A percentile compares a stretch with the other conserved stretches of the same genome.
phyloP scores from a whole-genome alignment of 2,113 vertebrate species.

The Mesoclemmys tuberculata region DNA sequence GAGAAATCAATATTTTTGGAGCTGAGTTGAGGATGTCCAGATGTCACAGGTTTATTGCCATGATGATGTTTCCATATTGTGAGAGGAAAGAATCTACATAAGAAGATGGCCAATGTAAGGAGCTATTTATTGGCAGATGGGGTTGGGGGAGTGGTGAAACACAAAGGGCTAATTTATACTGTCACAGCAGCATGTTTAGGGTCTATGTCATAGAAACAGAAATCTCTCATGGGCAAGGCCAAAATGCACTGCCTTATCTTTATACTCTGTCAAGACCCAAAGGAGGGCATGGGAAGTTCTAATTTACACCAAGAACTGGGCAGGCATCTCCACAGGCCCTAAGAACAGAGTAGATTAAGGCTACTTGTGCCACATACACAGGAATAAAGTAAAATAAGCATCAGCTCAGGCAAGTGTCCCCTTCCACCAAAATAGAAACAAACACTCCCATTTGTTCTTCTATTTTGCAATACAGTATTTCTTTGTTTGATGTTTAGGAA shows the following conservation, averaged over 20 bases:
- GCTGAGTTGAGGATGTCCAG: accelerated
- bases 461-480: neutral
- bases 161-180: neutral
- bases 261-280: neutral
- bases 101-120: neutral
- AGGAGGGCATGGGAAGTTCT: neutral
- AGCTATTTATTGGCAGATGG: neutral
- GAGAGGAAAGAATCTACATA: neutral
- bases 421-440: neutral
- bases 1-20: neutral
- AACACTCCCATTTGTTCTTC: neutral
- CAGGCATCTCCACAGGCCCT: neutral
- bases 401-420: neutral
- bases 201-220: neutral
- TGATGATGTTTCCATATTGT: neutral
- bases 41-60: neutral
- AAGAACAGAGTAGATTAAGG: neutral
- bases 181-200: neutral
- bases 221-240: neutral
- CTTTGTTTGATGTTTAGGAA: neutral
- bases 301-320: neutral
- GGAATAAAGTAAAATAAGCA: neutral
- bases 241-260: neutral
- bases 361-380: neutral
- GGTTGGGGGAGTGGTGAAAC: neutral